Evolutionary conservation across 2,113 vertebrate genomes (phyloP).

Genomic region (Cygnus atratus): DNA sequence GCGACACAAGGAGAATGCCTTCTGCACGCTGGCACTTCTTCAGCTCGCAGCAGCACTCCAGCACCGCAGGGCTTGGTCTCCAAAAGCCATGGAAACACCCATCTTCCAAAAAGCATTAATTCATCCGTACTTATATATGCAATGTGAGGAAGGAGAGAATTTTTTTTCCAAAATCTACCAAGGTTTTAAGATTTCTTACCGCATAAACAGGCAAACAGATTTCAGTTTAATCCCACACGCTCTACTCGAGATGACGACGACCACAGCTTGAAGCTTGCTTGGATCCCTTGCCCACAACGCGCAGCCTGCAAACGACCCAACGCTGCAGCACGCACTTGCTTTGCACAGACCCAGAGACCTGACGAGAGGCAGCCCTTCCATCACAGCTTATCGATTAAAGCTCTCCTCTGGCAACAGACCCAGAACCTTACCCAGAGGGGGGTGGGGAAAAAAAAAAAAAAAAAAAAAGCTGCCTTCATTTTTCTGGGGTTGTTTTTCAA

Average conservation of each 20-base stretch:
- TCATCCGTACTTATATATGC: background rate
- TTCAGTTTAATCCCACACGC: background rate
- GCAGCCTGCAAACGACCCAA: fast-evolving
- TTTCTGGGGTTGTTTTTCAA: background rate
- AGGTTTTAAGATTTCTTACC: background rate
- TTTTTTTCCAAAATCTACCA: background rate
- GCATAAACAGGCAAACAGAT: background rate
- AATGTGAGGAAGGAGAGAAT: background rate
- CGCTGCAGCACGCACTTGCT: fast-evolving
- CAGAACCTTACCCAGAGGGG: background rate
- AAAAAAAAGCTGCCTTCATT: background rate
- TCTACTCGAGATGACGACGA: background rate
- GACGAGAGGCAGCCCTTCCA: background rate
- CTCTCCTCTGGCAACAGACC: background rate
- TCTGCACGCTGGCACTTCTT: background rate
- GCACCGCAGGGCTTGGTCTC: fast-evolving
- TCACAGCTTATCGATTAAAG: background rate
- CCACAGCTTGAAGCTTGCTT: background rate
- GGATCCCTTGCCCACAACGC: background rate
- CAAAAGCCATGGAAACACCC: background rate
- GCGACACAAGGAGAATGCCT: background rate
- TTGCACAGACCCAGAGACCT: background rate
- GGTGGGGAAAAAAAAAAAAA: background rate
- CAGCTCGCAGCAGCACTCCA: background rate
- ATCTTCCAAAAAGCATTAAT: background rate